These are phyloP conservation scores for Neomorphus geoffroyi DNA, from an alignment of 2,797 vertebrate species.

Conservation along the genomic window DNA sequence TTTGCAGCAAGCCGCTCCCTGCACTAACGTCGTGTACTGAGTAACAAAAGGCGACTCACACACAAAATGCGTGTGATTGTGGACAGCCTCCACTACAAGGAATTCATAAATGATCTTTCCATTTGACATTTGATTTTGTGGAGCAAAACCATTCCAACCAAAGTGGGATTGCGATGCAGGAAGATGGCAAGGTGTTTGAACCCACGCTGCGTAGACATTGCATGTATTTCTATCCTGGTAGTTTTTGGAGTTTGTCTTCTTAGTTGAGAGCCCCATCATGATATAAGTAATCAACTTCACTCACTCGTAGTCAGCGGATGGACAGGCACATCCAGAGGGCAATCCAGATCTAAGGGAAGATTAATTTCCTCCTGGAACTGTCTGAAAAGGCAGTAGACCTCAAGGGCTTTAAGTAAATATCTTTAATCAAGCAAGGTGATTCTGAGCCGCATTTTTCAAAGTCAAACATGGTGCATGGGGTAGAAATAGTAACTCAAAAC, in stretches of 20 bases:
- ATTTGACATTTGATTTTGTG: not conserved
- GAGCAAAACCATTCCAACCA: not conserved
- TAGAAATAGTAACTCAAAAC: not conserved
- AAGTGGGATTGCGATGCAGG: not conserved
- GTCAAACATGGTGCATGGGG: not conserved
- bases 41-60: not conserved
- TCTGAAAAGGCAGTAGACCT: not conserved
- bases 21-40: accelerated
- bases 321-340: not conserved
- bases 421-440: not conserved
- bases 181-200: not conserved
- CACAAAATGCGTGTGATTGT: no score
- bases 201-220: not conserved
- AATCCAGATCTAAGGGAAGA: not conserved
- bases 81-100: not conserved
- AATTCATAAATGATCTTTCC: not conserved
- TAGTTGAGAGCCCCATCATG: not conserved
- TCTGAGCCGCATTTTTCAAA: not conserved
- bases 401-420: not conserved
- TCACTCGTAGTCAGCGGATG: not conserved
- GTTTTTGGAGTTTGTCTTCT: not conserved
- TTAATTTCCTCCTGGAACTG: slow-evolving; percentile 3
- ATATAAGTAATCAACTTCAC: not conserved
- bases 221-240: not conserved
- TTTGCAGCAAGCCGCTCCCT: not conserved